Evolutionary conservation across 53 echinoderm and acorn worm genomes (phyloP).

Genomic region (Arbacia lixula): DNA sequence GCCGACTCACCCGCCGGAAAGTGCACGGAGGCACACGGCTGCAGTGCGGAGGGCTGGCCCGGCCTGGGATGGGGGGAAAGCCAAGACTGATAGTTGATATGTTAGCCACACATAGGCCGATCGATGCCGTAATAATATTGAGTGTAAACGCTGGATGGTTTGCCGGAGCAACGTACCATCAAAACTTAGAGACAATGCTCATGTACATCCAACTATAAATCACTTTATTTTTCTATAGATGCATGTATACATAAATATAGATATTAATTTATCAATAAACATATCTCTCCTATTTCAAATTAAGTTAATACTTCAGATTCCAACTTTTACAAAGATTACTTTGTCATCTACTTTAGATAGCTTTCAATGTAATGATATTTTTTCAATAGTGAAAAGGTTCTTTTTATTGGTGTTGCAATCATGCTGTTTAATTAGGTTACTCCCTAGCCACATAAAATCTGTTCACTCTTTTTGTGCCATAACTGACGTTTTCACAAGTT

Average conservation of each 20-base stretch:
- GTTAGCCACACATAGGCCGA: slow-evolving; percentile 19
- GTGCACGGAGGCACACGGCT: slow-evolving; percentile 51
- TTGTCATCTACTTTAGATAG: too few species aligned
- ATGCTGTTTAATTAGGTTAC: too few species aligned
- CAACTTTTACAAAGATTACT: too few species aligned
- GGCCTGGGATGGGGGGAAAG: not conserved
- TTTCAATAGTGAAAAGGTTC: too few species aligned
- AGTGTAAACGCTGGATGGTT: slow-evolving; percentile 24
- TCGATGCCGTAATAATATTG: slow-evolving; percentile 57
- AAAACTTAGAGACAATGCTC: too few species aligned
- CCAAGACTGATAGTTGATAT: slow-evolving; percentile 21
- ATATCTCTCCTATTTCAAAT: not conserved
- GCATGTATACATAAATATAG: too few species aligned
- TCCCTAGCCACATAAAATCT: too few species aligned
- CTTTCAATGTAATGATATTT: too few species aligned
- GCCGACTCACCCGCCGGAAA: slow-evolving; percentile 48
- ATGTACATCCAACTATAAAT: not conserved
- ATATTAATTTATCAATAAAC: not conserved
- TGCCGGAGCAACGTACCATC: not conserved
- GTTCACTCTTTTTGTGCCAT: too few species aligned
- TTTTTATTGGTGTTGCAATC: too few species aligned
- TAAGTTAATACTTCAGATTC: not conserved
- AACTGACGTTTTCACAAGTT: too few species aligned
- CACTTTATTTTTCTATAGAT: too few species aligned
- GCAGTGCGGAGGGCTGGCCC: slow-evolving; percentile 22